Evolutionary conservation across 2,113 vertebrate species (phyloP).

Genomic region (Chinchilla lanigera): DNA sequence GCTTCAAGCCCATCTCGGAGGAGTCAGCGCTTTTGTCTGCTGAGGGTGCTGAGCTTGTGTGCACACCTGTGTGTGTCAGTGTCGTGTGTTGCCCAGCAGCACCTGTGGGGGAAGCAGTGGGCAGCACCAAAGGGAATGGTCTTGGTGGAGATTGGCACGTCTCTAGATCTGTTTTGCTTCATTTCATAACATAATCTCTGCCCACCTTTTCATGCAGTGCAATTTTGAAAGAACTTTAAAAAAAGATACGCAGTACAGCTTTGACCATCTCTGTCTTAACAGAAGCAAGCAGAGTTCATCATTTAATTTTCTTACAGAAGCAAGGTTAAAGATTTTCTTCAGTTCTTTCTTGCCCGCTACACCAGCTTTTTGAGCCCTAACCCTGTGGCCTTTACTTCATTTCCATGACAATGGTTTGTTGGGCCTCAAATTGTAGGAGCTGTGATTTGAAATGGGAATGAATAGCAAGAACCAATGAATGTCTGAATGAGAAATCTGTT

Average conservation of each 20-base stretch:
- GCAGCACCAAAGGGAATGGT: background rate
- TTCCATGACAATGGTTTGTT: conserved; percentile 73
- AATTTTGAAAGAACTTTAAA: conserved; percentile 40
- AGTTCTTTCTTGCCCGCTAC: conserved; percentile 13
- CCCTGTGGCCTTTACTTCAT: conserved; percentile 40
- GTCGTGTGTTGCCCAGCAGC: background rate
- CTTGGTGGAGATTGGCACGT: background rate
- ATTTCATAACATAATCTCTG: background rate
- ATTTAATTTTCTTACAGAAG: conserved; percentile 63
- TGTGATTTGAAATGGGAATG: conserved; percentile 57
- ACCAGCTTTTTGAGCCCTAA: conserved; percentile 22
- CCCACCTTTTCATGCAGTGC: background rate
- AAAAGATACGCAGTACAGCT: background rate
- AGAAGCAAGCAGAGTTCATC: conserved; percentile 51
- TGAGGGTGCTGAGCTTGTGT: background rate
- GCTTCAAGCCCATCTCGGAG: background rate
- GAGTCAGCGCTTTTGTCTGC: background rate
- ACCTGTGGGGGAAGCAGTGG: background rate
- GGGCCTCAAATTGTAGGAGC: conserved; percentile 53
- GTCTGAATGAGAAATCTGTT: conserved; percentile 69
- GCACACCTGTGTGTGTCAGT: background rate
- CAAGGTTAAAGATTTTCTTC: conserved; percentile 51
- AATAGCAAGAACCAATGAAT: conserved; percentile 67
- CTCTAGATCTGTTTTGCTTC: background rate
- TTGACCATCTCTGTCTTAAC: conserved; percentile 30